A percentile compares a stretch with the other conserved stretches of the same genome.
These are phyloP conservation scores for Chorisops tibialis DNA, from an alignment of 2,888 invertebrate species.

Conservation along the genomic window DNA sequence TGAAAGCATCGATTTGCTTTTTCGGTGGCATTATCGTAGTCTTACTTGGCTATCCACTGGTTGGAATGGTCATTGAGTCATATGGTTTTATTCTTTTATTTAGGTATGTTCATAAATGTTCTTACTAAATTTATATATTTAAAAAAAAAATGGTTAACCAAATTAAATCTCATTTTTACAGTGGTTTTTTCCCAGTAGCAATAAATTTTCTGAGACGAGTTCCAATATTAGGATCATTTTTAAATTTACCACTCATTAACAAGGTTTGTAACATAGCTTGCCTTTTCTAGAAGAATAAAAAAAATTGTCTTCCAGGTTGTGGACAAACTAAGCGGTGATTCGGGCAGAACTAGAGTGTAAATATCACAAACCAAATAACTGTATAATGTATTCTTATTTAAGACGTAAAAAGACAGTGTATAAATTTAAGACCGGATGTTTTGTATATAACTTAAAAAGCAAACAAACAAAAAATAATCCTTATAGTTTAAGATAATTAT, in stretches of 20 bases:
- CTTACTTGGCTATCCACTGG: slow-evolving; percentile 89
- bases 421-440: neutral
- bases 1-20: slow-evolving; percentile 84
- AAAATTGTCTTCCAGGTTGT: slow-evolving; percentile 62
- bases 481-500: no score
- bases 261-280: slow-evolving; percentile 58
- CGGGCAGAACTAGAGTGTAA: slow-evolving; percentile 77
- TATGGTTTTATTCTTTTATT: slow-evolving; percentile 91
- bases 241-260: slow-evolving; percentile 87
- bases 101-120: slow-evolving; percentile 57
- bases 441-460: neutral
- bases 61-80: slow-evolving; percentile 94
- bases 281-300: neutral
- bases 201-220: slow-evolving; percentile 92
- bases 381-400: slow-evolving; percentile 5
- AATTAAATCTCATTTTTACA: slow-evolving; percentile 49
- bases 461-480: no score
- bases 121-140: neutral
- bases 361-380: slow-evolving; percentile 24
- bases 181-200: slow-evolving; percentile 96
- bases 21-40: slow-evolving; percentile 92
- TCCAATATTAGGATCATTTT: slow-evolving; percentile 82
- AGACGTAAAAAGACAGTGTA: slow-evolving; percentile 1
- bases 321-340: slow-evolving; percentile 77
- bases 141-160: neutral